Percentiles rank a stretch among this genome's conserved stretches.
phyloP scores from a whole-genome alignment of 2,888 invertebrate species.

The Tryphoninae sp. region DNA sequence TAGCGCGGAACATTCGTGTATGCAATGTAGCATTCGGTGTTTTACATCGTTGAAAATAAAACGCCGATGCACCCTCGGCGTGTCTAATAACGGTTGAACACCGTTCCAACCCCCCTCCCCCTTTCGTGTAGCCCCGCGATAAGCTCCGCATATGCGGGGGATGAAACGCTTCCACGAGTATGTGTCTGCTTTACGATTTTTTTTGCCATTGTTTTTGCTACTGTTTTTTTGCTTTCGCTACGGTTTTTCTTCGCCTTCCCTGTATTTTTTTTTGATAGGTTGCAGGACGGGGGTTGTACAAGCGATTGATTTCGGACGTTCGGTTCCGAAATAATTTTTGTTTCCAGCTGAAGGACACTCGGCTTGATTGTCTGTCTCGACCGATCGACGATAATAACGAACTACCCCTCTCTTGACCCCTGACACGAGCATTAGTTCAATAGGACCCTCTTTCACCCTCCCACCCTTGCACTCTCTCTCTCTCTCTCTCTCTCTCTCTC shows the following conservation, averaged over 20 bases:
- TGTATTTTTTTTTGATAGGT: not conserved
- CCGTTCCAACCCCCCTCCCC: not conserved
- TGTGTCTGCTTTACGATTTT: slow-evolving; percentile 10
- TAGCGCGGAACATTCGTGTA: not conserved
- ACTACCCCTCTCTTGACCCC: slow-evolving; percentile 17
- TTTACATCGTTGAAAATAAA: slow-evolving; percentile 56
- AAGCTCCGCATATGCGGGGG: slow-evolving; percentile 13
- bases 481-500: not conserved
- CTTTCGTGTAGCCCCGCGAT: not conserved
- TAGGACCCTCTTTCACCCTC: slow-evolving; percentile 16
- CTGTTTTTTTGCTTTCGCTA: not conserved
- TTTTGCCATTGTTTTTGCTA: not conserved
- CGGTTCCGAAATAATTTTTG: not conserved
- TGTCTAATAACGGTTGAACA: slow-evolving; percentile 51
- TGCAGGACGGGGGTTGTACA: not conserved
- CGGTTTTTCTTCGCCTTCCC: no score
- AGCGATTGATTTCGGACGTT: not conserved
- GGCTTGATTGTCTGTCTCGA: slow-evolving; percentile 15
- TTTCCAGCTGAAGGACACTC: not conserved
- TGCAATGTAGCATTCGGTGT: slow-evolving; percentile 41
- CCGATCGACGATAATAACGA: slow-evolving; percentile 27
- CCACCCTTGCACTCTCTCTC: not conserved
- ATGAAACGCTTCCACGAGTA: not conserved
- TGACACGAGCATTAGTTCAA: slow-evolving; percentile 19
- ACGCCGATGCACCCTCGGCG: slow-evolving; percentile 43